Percentiles rank a stretch among this genome's conserved stretches.
phyloP scores from a whole-genome alignment of 2,888 invertebrate genomes.

The Lysandra coridon region DNA sequence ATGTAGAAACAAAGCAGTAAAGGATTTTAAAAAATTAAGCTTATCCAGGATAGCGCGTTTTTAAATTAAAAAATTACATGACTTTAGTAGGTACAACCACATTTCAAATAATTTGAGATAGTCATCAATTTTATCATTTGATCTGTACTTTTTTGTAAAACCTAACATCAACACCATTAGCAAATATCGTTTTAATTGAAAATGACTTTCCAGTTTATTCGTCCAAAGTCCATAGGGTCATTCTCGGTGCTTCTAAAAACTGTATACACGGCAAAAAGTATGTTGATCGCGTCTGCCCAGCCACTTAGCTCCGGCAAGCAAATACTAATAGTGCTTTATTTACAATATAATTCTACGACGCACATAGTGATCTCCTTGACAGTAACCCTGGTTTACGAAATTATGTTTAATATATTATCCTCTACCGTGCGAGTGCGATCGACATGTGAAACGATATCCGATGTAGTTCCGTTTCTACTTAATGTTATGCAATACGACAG shows the following conservation, averaged over 20 bases:
- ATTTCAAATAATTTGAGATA: too few relatives aligned
- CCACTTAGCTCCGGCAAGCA: conserved; percentile 44
- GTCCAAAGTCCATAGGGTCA: neutral
- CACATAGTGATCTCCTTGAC: conserved; percentile 47
- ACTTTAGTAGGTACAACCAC: too few relatives aligned
- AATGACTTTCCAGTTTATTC: neutral
- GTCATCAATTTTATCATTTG: too few relatives aligned
- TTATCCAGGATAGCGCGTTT: too few relatives aligned
- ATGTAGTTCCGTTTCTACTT: neutral
- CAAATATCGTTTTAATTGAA: neutral
- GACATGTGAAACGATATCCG: neutral
- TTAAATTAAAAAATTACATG: too few relatives aligned
- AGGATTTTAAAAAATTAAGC: too few relatives aligned
- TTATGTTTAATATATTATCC: conserved; percentile 13
- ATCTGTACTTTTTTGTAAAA: too few relatives aligned
- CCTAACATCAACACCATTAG: too few relatives aligned
- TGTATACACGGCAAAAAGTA: neutral
- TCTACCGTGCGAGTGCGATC: neutral
- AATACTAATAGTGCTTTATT: conserved; percentile 40
- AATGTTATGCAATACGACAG: neutral
- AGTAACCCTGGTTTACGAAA: conserved; percentile 27
- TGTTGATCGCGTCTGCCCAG: conserved; percentile 34
- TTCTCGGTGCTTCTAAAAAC: neutral
- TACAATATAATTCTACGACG: conserved; percentile 46
- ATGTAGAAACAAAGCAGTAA: too few relatives aligned